These are phyloP conservation scores for Nephotettix cincticeps DNA, from an alignment of 1,140 invertebrate species.

Conservation along the genomic window DNA sequence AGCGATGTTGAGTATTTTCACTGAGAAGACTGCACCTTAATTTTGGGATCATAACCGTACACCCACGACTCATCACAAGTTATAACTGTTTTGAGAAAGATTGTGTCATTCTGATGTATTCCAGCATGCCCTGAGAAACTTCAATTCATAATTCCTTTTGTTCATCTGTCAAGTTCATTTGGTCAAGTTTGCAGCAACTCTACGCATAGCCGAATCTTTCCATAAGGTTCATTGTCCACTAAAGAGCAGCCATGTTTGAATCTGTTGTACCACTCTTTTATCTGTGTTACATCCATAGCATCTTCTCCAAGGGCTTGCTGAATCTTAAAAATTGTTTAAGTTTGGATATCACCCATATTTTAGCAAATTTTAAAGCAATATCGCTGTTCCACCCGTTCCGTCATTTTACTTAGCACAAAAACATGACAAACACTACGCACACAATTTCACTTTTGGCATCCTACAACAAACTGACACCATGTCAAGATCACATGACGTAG, in stretches of 20 bases:
- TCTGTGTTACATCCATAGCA: not conserved
- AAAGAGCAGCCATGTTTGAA: not conserved
- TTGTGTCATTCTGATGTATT: not conserved
- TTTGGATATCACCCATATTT: too few relatives aligned
- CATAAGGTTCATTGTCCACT: not conserved
- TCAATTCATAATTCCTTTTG: too few relatives aligned
- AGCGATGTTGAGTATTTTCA: not conserved
- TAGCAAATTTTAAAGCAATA: too few relatives aligned
- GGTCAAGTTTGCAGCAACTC: not conserved
- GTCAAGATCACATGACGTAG: too few relatives aligned
- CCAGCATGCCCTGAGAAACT: not conserved
- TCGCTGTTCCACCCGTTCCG: too few relatives aligned
- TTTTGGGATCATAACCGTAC: not conserved
- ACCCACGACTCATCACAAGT: not conserved
- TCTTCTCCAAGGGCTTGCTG: slow-evolving; percentile 44
- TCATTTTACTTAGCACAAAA: too few relatives aligned
- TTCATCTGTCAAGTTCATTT: not conserved
- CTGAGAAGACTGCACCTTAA: not conserved
- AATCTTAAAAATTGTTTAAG: too few relatives aligned
- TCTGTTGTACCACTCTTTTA: not conserved
- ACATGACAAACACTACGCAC: too few relatives aligned
- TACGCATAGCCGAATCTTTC: not conserved
- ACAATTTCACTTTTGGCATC: too few relatives aligned
- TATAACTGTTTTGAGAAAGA: slow-evolving; percentile 1
- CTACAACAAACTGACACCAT: too few relatives aligned